Evolutionary conservation across 1,140 invertebrate species (phyloP), one percentile per base, ranked within the genome.

Genomic region (Drosophila kepulauana): DNA sequence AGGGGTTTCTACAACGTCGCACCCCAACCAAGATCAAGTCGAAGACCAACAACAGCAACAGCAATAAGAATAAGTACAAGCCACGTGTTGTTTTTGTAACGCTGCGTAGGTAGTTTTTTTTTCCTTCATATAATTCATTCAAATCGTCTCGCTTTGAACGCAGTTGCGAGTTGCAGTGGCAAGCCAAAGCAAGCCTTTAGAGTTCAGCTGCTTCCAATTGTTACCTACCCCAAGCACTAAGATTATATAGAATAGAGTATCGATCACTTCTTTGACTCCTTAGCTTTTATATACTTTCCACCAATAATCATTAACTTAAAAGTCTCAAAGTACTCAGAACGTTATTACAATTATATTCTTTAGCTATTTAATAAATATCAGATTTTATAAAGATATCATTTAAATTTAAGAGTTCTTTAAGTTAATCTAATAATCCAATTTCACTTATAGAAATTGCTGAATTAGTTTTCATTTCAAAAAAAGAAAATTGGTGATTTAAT

Each of bases 31-130:
- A 78, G 77, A 45, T 5, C 35, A 61, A 61, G 59, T 48, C 38
- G 49, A 41, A 48, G 57, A 33, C 28, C 66, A 61, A 49, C 28
- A 84, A 69, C 78, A 75, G 72, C 56, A 59, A 51, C 56, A 43
- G 20, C 66, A 62, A 45, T 35, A 59, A 49, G 45, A 59, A 67
- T 38, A 58, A 63, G 45, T 49, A 13, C 45, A 58, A 48, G 63
- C 38, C 59, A 49, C 61, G 16, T 62, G 57, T 48, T 56, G 62
- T 43, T 52, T 3, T 56, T 48, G 10, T 13, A 78, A 68, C 84
- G 56, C 64, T 73, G 84, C 81, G 85, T 89, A 89, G 84, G 84
- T 88, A 89, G 77, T 89, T 71, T 80, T 75, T 35, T 8, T 38
- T 38, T 38, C 10, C 30, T 33, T 3, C 45, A 51, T 13, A 52